A percentile compares a stretch with the other conserved stretches of the same genome.
These are phyloP conservation scores for Arctia plantaginis DNA, from an alignment of 2,888 invertebrate species.

Conservation along the genomic window DNA sequence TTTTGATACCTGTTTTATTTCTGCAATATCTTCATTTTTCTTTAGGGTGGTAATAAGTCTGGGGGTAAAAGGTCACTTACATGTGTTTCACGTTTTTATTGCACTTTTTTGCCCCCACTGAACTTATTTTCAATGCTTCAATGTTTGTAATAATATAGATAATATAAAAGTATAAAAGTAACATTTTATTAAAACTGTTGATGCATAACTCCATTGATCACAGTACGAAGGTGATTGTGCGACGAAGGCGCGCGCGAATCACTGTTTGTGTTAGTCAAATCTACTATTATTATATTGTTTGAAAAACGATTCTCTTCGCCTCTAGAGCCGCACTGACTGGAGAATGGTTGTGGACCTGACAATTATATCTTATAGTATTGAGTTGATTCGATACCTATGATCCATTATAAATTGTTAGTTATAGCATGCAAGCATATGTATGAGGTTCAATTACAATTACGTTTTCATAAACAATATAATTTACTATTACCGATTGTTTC, in stretches of 20 bases:
- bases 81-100: constrained; percentile 66
- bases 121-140: constrained; percentile 66
- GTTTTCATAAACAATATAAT: not conserved
- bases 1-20: constrained; percentile 68
- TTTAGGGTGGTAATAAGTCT: constrained; percentile 79
- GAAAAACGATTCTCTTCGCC: constrained; percentile 75
- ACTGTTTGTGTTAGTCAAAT: constrained; percentile 72
- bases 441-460: not conserved
- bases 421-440: not conserved
- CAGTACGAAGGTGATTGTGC: constrained; percentile 55
- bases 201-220: constrained; percentile 51
- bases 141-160: constrained; percentile 55
- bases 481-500: not conserved
- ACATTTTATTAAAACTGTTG: constrained; percentile 49
- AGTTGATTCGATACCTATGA: not conserved
- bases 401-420: not conserved
- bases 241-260: constrained; percentile 70
- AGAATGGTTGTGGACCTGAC: constrained; percentile 67
- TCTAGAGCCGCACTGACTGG: constrained; percentile 51
- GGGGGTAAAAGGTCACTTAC: constrained; percentile 73
- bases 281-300: constrained; percentile 85
- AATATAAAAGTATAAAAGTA: constrained; percentile 39
- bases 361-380: constrained; percentile 1
- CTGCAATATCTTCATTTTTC: constrained; percentile 74
- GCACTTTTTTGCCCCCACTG: constrained; percentile 70